Conservation (phyloP, 2,113 vertebrate genomes). For the Lepidothrix coronata region DNA sequence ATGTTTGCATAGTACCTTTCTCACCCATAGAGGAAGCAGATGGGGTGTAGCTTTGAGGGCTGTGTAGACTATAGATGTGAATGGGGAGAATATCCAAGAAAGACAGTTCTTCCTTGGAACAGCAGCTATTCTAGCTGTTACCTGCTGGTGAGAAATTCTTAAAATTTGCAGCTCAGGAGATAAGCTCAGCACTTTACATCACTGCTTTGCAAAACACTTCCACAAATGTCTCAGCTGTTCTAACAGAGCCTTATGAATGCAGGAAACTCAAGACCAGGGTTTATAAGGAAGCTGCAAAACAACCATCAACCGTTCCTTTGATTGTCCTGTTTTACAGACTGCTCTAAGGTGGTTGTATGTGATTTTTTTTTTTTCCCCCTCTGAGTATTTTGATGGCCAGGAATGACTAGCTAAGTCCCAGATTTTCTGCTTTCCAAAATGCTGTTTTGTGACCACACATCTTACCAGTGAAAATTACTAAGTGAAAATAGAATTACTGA, state of each 20-base stretch:
- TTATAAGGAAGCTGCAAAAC: background rate
- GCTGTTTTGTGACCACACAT: background rate
- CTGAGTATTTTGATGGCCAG: background rate
- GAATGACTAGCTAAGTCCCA: background rate
- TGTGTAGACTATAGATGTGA: background rate
- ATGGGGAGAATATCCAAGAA: background rate
- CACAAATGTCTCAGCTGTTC: background rate
- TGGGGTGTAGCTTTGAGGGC: background rate
- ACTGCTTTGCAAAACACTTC: background rate
- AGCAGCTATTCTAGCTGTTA: background rate
- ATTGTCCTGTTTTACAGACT: background rate
- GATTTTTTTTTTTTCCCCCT: background rate
- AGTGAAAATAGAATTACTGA: background rate
- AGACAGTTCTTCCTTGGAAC: background rate
- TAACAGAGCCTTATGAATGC: background rate
- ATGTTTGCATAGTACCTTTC: background rate
- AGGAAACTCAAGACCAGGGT: background rate
- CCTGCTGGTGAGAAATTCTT: background rate
- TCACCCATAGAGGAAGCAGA: background rate
- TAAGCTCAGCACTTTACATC: background rate
- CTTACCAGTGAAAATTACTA: background rate
- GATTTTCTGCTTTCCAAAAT: background rate
- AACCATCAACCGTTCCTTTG: background rate
- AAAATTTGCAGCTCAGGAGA: background rate
- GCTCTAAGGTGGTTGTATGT: background rate